phyloP scores from a whole-genome alignment of 2,797 vertebrate genomes.

The Enteromius viviparus region DNA sequence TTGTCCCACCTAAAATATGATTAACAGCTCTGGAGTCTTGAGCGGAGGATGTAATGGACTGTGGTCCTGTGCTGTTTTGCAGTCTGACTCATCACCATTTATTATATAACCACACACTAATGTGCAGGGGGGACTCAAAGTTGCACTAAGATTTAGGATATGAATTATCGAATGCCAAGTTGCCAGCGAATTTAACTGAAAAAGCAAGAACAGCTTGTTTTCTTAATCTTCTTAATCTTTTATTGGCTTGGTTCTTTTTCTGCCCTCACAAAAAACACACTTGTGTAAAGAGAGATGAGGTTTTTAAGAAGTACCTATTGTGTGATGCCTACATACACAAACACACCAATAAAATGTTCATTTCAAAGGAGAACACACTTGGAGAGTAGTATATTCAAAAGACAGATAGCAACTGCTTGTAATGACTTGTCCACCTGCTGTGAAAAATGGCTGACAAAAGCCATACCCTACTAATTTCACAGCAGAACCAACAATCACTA shows the following conservation, averaged over 20 bases:
- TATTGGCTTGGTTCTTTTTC: slow-evolving; percentile 26
- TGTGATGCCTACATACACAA: slow-evolving; percentile 19
- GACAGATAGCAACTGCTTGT: slow-evolving; percentile 1
- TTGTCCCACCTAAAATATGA: too few relatives aligned
- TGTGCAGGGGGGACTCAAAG: slow-evolving; percentile 37
- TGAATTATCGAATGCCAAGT: slow-evolving; percentile 20
- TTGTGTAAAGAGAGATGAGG: background rate
- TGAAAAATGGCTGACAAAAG: background rate
- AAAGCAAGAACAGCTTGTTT: slow-evolving; percentile 30
- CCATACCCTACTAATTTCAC: background rate
- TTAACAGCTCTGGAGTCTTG: slow-evolving; percentile 59
- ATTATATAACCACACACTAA: slow-evolving; percentile 55
- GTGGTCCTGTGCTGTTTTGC: slow-evolving; percentile 45
- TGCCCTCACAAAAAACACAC: slow-evolving; percentile 6
- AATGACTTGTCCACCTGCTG: slow-evolving; percentile 27
- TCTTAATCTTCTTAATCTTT: slow-evolving; percentile 27
- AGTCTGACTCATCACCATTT: slow-evolving; percentile 57
- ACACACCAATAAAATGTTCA: slow-evolving; percentile 6
- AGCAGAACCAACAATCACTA: background rate
- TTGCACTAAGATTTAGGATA: slow-evolving; percentile 34
- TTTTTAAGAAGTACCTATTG: background rate
- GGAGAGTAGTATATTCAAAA: slow-evolving; percentile 13
- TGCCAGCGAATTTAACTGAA: slow-evolving; percentile 40
- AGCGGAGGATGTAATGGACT: slow-evolving; percentile 50
- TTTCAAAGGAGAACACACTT: background rate